Percentiles rank a stretch among this genome's conserved stretches.
These are phyloP conservation scores for Reinhardtius hippoglossoides DNA, from an alignment of 2,113 vertebrate species.

Conservation along the genomic window DNA sequence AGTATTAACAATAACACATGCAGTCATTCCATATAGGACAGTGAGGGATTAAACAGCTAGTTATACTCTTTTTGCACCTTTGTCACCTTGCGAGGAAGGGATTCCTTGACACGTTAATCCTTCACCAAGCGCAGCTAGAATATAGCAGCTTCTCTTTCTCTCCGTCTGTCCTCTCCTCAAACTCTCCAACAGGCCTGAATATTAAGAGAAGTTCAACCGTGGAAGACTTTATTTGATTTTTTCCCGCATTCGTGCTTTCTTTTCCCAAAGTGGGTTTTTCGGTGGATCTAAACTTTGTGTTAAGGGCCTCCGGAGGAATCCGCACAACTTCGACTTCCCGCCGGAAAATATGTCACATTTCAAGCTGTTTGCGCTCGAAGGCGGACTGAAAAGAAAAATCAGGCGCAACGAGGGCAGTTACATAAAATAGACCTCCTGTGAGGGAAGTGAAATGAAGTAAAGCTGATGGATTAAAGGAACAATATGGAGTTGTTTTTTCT, in stretches of 20 bases:
- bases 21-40: conserved; percentile 51
- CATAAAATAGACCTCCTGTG: not conserved
- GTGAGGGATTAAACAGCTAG: conserved; percentile 65
- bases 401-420: conserved; percentile 4
- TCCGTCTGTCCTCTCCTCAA: conserved; percentile 20
- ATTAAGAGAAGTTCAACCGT: conserved; percentile 6
- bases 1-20: conserved; percentile 12
- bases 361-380: not conserved
- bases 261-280: conserved; percentile 11
- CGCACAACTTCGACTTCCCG: conserved; percentile 11
- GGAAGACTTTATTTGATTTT: not conserved
- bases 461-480: not conserved
- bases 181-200: conserved; percentile 17
- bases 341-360: not conserved
- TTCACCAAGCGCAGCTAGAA: not conserved
- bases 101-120: conserved; percentile 25
- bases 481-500: not conserved
- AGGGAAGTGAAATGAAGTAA: not conserved
- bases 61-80: conserved; percentile 34
- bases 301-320: conserved; percentile 24
- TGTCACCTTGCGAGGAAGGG: conserved; percentile 37
- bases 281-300: conserved; percentile 26
- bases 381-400: conserved; percentile 12
- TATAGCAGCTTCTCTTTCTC: conserved; percentile 6
- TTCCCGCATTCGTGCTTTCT: not conserved